phyloP scores from a whole-genome alignment of 2,797 vertebrate genomes.

The Acrocephalus scirpaceus region DNA sequence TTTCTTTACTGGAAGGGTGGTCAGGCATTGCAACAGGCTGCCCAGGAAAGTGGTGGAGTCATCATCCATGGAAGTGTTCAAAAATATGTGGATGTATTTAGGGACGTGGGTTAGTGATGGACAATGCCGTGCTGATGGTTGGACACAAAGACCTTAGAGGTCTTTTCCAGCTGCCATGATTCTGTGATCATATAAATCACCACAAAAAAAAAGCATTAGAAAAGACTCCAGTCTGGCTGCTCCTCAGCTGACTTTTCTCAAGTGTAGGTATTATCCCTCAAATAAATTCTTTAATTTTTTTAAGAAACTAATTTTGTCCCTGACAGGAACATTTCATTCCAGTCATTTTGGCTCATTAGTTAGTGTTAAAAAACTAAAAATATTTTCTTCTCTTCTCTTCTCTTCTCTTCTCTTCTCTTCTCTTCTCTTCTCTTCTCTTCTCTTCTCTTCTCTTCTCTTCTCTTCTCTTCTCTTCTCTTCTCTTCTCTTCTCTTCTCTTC shows the following conservation, averaged over 20 bases:
- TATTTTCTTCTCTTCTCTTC: too few species aligned
- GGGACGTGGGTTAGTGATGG: too few species aligned
- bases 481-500: neutral
- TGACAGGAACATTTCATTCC: neutral
- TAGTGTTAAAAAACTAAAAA: neutral
- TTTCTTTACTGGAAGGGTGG: neutral
- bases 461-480: too few species aligned
- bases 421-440: too few species aligned
- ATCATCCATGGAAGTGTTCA: neutral
- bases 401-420: neutral
- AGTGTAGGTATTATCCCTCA: neutral
- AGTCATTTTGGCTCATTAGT: neutral
- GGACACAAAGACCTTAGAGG: too few species aligned
- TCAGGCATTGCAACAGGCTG: neutral
- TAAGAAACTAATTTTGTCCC: neutral
- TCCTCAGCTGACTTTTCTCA: neutral
- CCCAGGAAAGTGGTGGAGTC: too few species aligned
- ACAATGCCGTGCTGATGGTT: neutral
- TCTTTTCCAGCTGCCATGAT: neutral
- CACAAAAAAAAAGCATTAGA: neutral
- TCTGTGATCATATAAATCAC: neutral
- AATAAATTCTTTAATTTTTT: neutral
- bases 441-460: neutral
- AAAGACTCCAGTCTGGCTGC: neutral
- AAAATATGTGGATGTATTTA: neutral